Evolutionary conservation across 2,797 vertebrate genomes (phyloP), one percentile per base, ranked within the genome.

Genomic region (Acanthurus leucopareius): DNA sequence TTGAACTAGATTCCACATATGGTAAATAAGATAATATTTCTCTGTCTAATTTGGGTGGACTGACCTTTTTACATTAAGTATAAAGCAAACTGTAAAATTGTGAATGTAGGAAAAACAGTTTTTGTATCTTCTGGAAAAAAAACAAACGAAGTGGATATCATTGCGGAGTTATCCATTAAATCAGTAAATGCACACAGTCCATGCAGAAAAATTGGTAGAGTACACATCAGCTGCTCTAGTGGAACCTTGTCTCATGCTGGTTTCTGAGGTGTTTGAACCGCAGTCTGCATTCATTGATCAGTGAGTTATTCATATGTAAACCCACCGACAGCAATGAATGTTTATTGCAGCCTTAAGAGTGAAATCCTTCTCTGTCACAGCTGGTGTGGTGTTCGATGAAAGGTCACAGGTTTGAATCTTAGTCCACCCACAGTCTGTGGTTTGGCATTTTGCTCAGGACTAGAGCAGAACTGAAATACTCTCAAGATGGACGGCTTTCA

Each of bases 241-340:
- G 1, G 2, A 20, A 25, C 10, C 16, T 4, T 1, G 3, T 16
- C 19, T 49, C 65, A 11, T 6, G 3, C 14, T 3, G 69, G 62
- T 69, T 5, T 52, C 56, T 53, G 88, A 82, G 80, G 88, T 82
- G 89, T 90, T 96, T 96, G 96, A 95, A 97, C 97, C 97, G 98
- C 98, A 99, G 97, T 99, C 97, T 97, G 96, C 98, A 99, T 99
- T 99, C 98, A 99, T 98, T 96, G 97, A 96, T 97, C 97, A 97
- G 97, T 97, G 97, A 98, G 98, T 97, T 97, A 92, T 94, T 92
- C 92, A 86, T 79, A 89, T 91, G 88, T 86, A 97, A 99, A 99
- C 98, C 98, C 98, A 99, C 98, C 97, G 98, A 99, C 98, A 99
- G 98, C 98, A 99, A 99, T 99, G 98, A 99, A 99, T 99, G 98